Conservation (phyloP, 2,113 vertebrate species). For the Gnathochromis pfefferi region DNA sequence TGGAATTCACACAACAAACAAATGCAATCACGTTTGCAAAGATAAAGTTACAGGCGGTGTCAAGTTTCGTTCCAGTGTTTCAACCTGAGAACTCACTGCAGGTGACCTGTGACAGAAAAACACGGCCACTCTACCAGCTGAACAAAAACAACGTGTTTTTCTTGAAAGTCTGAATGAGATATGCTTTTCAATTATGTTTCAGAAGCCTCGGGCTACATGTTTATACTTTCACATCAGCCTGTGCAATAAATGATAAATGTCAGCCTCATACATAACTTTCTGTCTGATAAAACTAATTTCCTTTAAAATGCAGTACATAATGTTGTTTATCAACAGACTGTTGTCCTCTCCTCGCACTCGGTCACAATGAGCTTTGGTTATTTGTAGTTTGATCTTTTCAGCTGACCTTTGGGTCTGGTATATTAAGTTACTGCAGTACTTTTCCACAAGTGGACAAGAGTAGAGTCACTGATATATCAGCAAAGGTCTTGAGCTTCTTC, state of each 20-base stretch:
- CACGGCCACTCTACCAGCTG: neutral
- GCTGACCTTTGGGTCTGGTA: neutral
- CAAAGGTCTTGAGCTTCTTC: neutral
- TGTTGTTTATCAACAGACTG: neutral
- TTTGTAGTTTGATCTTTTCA: neutral
- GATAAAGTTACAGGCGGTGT: constrained; percentile 33
- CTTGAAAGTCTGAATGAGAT: constrained; percentile 5
- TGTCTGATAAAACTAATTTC: neutral
- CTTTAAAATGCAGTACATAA: neutral
- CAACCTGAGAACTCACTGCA: neutral
- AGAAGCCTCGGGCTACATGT: neutral
- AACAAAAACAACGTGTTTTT: neutral
- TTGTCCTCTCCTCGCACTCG: neutral
- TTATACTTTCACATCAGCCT: neutral
- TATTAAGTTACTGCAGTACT: constrained; percentile 16
- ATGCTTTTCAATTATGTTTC: neutral
- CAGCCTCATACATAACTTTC: neutral
- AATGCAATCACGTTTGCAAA: constrained; percentile 3
- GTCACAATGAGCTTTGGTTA: neutral
- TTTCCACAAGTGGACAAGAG: neutral
- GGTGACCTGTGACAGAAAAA: constrained; percentile 12
- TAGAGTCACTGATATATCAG: neutral
- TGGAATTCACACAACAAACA: neutral
- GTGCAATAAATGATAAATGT: neutral
- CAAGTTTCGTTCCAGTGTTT: neutral